Conservation (phyloP, 1,140 invertebrate species). For the Philotrypesis tridentata region DNA sequence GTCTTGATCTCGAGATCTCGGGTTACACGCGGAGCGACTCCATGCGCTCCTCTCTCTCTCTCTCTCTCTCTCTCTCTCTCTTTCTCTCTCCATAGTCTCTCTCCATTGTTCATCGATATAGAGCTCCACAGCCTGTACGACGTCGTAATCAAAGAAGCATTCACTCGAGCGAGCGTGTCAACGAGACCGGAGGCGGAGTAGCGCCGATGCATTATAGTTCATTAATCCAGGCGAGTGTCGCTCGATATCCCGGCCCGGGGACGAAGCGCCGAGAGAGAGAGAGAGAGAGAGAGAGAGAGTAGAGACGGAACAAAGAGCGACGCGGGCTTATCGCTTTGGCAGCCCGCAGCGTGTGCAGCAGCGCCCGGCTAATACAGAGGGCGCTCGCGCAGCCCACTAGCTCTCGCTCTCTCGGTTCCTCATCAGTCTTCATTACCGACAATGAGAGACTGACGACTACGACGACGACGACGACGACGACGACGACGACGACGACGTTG, state of each 20-base stretch:
- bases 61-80: too few relatives aligned
- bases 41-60: too few relatives aligned
- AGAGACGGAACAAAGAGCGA: slow-evolving; percentile 22
- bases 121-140: too few relatives aligned
- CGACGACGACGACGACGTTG: not conserved
- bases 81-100: too few relatives aligned
- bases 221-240: slow-evolving; percentile 41
- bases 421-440: slow-evolving; percentile 37
- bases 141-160: slow-evolving; percentile 6
- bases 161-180: slow-evolving; percentile 16
- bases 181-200: not conserved
- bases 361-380: slow-evolving; percentile 28
- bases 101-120: not conserved
- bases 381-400: not conserved
- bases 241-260: not conserved
- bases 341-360: not conserved
- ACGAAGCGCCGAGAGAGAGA: too few relatives aligned
- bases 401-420: slow-evolving; percentile 34
- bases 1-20: too few relatives aligned
- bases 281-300: too few relatives aligned
- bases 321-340: slow-evolving; percentile 20
- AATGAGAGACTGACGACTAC: slow-evolving; percentile 5
- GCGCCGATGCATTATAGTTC: slow-evolving; percentile 31
- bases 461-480: too few relatives aligned
- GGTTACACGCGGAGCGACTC: too few relatives aligned